Base-by-base conservation (phyloP, 2,888 invertebrate genomes). In the Papilio protenor region DNA sequence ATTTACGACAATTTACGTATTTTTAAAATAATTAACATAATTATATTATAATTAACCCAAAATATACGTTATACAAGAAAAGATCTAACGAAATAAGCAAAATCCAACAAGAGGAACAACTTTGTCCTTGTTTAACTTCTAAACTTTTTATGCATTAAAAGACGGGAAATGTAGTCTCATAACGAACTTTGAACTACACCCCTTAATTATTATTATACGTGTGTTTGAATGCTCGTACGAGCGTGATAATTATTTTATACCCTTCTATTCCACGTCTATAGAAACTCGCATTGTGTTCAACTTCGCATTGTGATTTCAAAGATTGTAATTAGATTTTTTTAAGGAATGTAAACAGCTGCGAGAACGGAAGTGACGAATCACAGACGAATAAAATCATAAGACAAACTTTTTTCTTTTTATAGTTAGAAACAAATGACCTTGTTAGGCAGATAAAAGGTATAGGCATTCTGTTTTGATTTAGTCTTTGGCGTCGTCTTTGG, bases 241-340 rank as follows among this genome's bases (percentile, higher is more conserved):
- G 72, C 66, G 66, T 73, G 27, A 75, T 76, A 72, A 78, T 78
- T 78, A 75, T 78, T 64, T 74, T 72, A 78, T 57, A 71, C 78
- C 75, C 66, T 75, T 73, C 23, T 76, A 70, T 71, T 71, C 8
- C 73, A 69, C 18, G 11, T 70, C 61, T 73, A 75, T 75, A 73
- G 49, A 75, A 72, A 55, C 40, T 52, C 40, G 27, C 61, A 27
- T 49, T 33, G 47, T 23, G 57, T 61, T 18, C 8, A 40, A 59
- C 27, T 18, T 45, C 47, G 52, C 33, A 76, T 49, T 40, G 57
- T 23, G 59, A 77, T 61, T 64, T 55, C 23, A 40, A 71, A 75
- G 23, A 78, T 27, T 61, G 8, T 77, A 40, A 52, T 75, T 70
- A 61, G 57, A 47, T 21, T 27, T 77, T 73, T 76, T 47, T 21